Evolutionary conservation across 2,888 invertebrate genomes (phyloP).

Genomic region (Drepana falcataria): DNA sequence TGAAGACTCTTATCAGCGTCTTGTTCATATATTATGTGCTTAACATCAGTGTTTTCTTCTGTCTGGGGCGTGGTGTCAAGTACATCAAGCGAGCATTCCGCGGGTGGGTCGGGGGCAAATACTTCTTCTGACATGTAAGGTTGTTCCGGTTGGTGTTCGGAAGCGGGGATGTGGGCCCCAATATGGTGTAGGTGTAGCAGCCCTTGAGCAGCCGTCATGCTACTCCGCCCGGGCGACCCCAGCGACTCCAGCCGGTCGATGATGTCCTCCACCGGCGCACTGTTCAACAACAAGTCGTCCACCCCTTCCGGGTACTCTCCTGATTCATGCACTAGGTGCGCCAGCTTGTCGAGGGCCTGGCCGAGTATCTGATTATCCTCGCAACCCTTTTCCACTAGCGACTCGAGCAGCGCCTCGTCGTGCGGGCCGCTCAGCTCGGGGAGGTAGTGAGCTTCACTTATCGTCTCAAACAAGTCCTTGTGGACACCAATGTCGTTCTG

Average conservation of each 20-base stretch:
- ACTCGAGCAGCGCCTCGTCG: slow-evolving; percentile 78
- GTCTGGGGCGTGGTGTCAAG: slow-evolving; percentile 35
- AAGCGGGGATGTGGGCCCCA: slow-evolving; percentile 48
- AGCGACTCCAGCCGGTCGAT: slow-evolving; percentile 81
- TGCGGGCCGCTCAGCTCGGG: slow-evolving; percentile 66
- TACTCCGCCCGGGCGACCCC: slow-evolving; percentile 63
- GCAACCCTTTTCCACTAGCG: slow-evolving; percentile 80
- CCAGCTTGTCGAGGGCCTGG: slow-evolving; percentile 63
- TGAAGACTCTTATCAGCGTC: slow-evolving; percentile 53
- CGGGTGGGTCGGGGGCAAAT: slow-evolving; percentile 36
- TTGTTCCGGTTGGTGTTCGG: slow-evolving; percentile 58
- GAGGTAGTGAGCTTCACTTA: slow-evolving; percentile 69
- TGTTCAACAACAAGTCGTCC: slow-evolving; percentile 64
- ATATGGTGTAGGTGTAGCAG: slow-evolving; percentile 62
- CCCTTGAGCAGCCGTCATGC: slow-evolving; percentile 66
- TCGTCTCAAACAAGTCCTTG: slow-evolving; percentile 70
- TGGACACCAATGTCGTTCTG: slow-evolving; percentile 55
- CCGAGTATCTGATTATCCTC: slow-evolving; percentile 78
- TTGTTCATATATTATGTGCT: slow-evolving; percentile 46
- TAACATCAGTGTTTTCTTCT: slow-evolving; percentile 28
- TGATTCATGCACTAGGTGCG: slow-evolving; percentile 55
- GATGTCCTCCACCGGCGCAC: slow-evolving; percentile 78
- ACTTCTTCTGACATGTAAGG: slow-evolving; percentile 56
- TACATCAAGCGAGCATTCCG: slow-evolving; percentile 46
- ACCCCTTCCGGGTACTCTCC: slow-evolving; percentile 71